Evolutionary conservation across 2,888 invertebrate genomes (phyloP), one percentile per base, ranked within the genome.

Genomic region (Conchocele bisecta): DNA sequence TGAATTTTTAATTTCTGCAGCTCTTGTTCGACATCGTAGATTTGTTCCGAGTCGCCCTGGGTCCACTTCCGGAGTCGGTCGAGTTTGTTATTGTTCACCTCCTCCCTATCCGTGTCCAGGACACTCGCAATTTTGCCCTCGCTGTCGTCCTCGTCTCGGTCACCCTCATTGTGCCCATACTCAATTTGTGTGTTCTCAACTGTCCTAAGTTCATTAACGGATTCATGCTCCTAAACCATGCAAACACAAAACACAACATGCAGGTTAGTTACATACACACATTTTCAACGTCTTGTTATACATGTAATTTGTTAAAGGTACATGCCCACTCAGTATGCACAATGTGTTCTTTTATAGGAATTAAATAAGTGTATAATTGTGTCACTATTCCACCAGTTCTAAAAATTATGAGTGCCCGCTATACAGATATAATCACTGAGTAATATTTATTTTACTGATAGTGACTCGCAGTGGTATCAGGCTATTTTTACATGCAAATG

Each of bases 1-100:
- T n/a, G n/a, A n/a, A n/a, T n/a, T n/a, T n/a, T 68, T 73, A 22
- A 57, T 57, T 39, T 42, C 59, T 46, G 17, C 44, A 17, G 39
- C 46, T 46, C n/a, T 42, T 46, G 7, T 59, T 50, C 15, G 42
- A 44, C 28, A 28, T 48, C 33, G 17, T 29, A 7, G 59, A 48
- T 37, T 48, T 50, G 15, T 26, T 24, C 48, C 29, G 20, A 4
- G 24, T 39, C 56, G 41, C 22, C 28, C 24, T 41, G 5, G 15
- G 28, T 33, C 28, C 56, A 56, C 37, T 24, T 17, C 41, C 20
- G 17, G 22, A 44, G 28, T 33, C 3, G 22, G 20, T 53, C 33
- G 35, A 33, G 35, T 3, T 35, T 33, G 11, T 13, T 35, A 13
- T 35, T 35, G 37, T 35, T 11, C 11, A 35, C 15, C 15, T 35